These are phyloP conservation scores for Polylopha cassiicola DNA, from an alignment of 2,888 invertebrate species.

Conservation along the genomic window DNA sequence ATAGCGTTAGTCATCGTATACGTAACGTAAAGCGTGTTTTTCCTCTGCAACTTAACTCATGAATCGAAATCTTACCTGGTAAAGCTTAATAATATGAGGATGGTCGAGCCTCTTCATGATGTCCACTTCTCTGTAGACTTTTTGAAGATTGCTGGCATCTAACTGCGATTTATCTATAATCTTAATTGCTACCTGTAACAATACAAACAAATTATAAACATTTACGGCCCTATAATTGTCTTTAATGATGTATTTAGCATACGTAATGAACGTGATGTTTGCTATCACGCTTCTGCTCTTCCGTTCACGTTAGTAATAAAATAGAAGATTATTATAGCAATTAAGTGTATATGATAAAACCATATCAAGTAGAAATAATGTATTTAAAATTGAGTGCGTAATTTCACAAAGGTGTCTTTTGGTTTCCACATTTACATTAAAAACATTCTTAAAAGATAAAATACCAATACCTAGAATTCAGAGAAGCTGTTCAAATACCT, in stretches of 20 bases:
- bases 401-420: too few species aligned
- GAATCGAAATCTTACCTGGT: conserved; percentile 83
- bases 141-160: conserved; percentile 93
- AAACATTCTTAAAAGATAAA: too few species aligned
- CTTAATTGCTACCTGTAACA: conserved; percentile 94
- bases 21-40: too few species aligned
- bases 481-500: too few species aligned
- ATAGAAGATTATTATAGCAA: too few species aligned
- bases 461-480: too few species aligned
- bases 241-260: neutral
- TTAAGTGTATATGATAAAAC: too few species aligned
- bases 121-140: conserved; percentile 97
- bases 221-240: conserved; percentile 9
- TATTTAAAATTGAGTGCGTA: too few species aligned
- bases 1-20: too few species aligned
- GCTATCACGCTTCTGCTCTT: neutral
- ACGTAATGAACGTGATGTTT: neutral
- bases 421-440: too few species aligned
- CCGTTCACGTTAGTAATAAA: neutral
- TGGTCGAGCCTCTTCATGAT: conserved; percentile 98
- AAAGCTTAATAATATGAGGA: conserved; percentile 98
- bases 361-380: too few species aligned
- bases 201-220: conserved; percentile 31
- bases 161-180: conserved; percentile 96
- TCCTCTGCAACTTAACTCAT: too few species aligned